These are phyloP conservation scores for Daktulosphaira vitifoliae DNA, from an alignment of 1,140 invertebrate genomes.

Conservation along the genomic window DNA sequence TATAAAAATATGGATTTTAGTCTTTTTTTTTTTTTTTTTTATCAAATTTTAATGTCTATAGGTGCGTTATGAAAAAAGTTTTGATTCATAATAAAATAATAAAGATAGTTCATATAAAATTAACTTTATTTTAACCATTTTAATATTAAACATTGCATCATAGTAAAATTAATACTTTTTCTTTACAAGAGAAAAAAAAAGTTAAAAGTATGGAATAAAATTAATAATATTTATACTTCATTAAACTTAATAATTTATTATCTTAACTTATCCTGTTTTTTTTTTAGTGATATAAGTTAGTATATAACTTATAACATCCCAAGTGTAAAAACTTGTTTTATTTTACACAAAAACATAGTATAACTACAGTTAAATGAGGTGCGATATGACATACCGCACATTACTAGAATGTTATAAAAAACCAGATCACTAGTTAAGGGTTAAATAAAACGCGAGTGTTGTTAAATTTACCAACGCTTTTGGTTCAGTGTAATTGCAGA, in stretches of 20 bases:
- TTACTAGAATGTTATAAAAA: not conserved
- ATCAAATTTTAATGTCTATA: not conserved
- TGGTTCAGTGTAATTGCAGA: too few relatives aligned
- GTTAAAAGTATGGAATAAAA: constrained; percentile 1
- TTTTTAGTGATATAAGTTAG: not conserved
- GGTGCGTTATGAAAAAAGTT: not conserved
- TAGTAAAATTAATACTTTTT: too few relatives aligned
- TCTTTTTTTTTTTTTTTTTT: too few relatives aligned
- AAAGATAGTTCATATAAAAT: not conserved
- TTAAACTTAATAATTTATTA: not conserved
- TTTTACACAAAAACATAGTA: not conserved
- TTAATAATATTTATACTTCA: not conserved
- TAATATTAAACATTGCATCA: not conserved
- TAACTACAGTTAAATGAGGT: not conserved
- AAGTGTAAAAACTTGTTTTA: not conserved
- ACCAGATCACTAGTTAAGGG: not conserved
- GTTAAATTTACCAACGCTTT: too few relatives aligned
- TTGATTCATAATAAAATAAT: too few relatives aligned
- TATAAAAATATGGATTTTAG: too few relatives aligned
- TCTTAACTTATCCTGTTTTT: constrained; percentile 1
- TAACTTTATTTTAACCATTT: constrained; percentile 5
- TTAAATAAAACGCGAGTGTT: too few relatives aligned
- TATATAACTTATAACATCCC: not conserved
- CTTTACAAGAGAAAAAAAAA: too few relatives aligned
- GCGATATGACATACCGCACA: too few relatives aligned